These are phyloP conservation scores for Pegea sp. DNA, from an alignment of 23 tunicate species.

Conservation along the genomic window DNA sequence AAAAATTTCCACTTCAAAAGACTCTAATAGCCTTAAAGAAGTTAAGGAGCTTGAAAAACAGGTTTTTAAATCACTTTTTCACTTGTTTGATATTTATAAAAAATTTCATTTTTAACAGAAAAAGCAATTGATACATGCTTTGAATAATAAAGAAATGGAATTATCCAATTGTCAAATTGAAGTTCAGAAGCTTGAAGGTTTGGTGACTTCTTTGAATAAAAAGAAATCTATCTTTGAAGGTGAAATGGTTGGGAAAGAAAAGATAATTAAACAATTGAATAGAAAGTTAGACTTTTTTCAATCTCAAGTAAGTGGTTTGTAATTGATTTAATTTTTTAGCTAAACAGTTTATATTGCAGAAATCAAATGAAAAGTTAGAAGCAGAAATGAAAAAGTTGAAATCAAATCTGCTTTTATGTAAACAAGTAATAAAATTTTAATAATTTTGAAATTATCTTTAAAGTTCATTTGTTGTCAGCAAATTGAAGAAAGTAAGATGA, in stretches of 20 bases:
- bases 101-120: too few relatives aligned
- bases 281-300: constrained; percentile 23
- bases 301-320: constrained; percentile 4
- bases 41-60: too few relatives aligned
- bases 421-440: constrained; percentile 11
- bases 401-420: constrained; percentile 3
- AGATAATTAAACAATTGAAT: constrained; percentile 10
- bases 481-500: constrained; percentile 14
- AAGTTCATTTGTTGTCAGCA: constrained; percentile 26
- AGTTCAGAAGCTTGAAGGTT: constrained; percentile 24
- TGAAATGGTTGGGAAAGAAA: constrained; percentile 7
- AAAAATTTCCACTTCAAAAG: too few relatives aligned
- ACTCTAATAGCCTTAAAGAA: too few relatives aligned
- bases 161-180: constrained; percentile 12
- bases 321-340: constrained; percentile 1
- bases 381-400: constrained; percentile 22
- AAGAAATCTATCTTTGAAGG: constrained; percentile 22
- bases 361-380: constrained; percentile 9
- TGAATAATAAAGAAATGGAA: constrained; percentile 45
- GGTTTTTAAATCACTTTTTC: too few relatives aligned
- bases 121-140: constrained; percentile 33
- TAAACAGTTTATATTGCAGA: too few relatives aligned
- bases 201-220: constrained; percentile 15
- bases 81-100: too few relatives aligned
- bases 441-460: background rate